phyloP scores from a whole-genome alignment of 2,113 vertebrate species.

The Pionites leucogaster region DNA sequence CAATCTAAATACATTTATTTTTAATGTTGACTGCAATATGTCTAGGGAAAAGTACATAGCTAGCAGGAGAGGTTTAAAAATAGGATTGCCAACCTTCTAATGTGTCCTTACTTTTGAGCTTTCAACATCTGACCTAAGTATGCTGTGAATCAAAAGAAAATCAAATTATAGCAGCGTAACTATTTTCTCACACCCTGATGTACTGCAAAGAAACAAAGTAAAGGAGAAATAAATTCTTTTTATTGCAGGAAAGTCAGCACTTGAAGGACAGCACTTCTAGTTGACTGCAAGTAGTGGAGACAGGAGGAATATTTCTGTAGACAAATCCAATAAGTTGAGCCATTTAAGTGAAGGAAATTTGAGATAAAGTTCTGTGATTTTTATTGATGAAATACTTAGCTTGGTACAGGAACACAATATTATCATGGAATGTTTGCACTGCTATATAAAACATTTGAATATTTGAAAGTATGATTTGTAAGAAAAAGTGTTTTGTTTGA shows the following conservation, averaged over 20 bases:
- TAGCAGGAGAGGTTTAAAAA: constrained; percentile 29
- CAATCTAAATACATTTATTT: constrained; percentile 3
- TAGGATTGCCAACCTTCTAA: constrained; percentile 29
- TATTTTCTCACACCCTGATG: constrained; percentile 24
- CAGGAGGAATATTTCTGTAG: constrained; percentile 26
- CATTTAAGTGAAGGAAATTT: constrained; percentile 9
- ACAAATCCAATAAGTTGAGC: constrained; percentile 31
- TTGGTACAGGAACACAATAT: not conserved
- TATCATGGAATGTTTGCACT: not conserved
- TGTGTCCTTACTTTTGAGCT: not conserved
- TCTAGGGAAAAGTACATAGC: not conserved
- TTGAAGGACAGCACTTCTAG: constrained; percentile 40
- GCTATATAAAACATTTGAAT: not conserved
- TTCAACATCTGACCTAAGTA: constrained; percentile 16
- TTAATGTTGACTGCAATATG: not conserved
- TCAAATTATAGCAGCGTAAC: not conserved
- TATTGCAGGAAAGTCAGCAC: constrained; percentile 5
- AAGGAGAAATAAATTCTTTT: constrained; percentile 37
- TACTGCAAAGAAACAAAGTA: constrained; percentile 7
- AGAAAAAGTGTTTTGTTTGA: not conserved
- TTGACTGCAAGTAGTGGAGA: not conserved
- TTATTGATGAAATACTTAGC: constrained; percentile 39
- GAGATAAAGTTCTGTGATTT: constrained; percentile 11
- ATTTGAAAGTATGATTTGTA: constrained; percentile 11
- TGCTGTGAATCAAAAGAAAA: constrained; percentile 53